Base-by-base conservation (phyloP, 2,113 vertebrate species). In the Nycticryphes semicollaris region DNA sequence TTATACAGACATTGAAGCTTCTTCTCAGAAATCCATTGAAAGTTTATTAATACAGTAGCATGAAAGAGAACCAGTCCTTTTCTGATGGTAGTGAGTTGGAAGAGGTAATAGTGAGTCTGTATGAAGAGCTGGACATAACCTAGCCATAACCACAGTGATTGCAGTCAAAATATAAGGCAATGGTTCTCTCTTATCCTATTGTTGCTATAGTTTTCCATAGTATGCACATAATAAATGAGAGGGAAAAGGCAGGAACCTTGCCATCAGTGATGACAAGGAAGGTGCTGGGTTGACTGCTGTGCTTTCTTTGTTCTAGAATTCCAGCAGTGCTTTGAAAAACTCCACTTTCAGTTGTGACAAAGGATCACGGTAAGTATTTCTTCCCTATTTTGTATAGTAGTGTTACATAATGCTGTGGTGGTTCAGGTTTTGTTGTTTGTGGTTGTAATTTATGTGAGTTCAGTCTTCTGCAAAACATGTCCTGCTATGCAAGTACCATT, bases 311-410 rank as follows among this genome's bases (percentile, higher is more conserved):
- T 96, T 88, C 14, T 82, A 98, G 98, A 97, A 81, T 68, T 96
- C 93, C 3, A 93, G 53, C 47, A 93, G 62, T 30, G 70, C 86
- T 87, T 79, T 33, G 1, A 96, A 87, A 37, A 93, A 84, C 7
- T 85, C 85, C 5, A 68, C 96, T 82, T 95, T 90, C 76, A 88
- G 50, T 94, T 89, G 96, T 95, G 96, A 98, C 78, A 92, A 96
- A 78, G 90, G 82, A 24, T 85, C 85, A 60, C 72, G 94, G 98
- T 97, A 97, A 98, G 98, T 98, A 77, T 60, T 79, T 30, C 1
- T 63, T 53, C 31, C 1, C 0, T 70, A 3, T 8, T 76, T 93
- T 23, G 8, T 9, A 25, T 33, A 15, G 22, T 39, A 48, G 39
- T 10, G 3, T 57, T 39, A 66, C 2, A 1, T 25, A 28, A 21